These are phyloP conservation scores for Crotalus viridis DNA, from an alignment of 2,113 vertebrate species.

Conservation along the genomic window DNA sequence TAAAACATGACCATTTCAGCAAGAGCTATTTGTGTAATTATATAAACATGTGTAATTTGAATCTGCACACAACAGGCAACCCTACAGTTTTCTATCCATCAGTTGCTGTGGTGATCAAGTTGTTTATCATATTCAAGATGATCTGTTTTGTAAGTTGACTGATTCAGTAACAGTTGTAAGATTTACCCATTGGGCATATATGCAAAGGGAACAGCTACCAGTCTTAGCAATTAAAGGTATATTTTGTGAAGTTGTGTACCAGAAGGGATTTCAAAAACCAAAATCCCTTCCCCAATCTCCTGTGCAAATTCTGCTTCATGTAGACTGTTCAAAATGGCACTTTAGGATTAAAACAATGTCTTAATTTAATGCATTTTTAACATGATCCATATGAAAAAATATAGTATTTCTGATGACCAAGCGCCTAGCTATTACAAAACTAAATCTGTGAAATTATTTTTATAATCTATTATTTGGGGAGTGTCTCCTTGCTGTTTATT, in stretches of 20 bases:
- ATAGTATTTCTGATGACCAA: not conserved
- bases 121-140: not conserved
- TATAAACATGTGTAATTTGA: not conserved
- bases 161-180: not conserved
- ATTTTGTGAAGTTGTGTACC: not conserved
- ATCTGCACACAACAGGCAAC: not conserved
- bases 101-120: not conserved
- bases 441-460: slow-evolving; percentile 13
- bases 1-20: not conserved
- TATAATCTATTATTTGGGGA: not conserved
- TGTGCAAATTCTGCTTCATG: not conserved
- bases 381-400: not conserved
- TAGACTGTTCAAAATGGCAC: not conserved
- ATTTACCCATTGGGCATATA: not conserved
- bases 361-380: not conserved
- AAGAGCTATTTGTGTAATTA: not conserved
- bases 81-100: not conserved
- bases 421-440: not conserved
- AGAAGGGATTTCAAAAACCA: not conserved
- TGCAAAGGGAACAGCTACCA: not conserved
- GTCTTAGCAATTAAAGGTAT: not conserved
- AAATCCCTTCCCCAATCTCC: not conserved
- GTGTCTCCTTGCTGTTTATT: not conserved
- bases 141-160: not conserved
- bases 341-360: not conserved